Conservation (phyloP, 2,113 vertebrate genomes). For the Vulpes lagopus region DNA sequence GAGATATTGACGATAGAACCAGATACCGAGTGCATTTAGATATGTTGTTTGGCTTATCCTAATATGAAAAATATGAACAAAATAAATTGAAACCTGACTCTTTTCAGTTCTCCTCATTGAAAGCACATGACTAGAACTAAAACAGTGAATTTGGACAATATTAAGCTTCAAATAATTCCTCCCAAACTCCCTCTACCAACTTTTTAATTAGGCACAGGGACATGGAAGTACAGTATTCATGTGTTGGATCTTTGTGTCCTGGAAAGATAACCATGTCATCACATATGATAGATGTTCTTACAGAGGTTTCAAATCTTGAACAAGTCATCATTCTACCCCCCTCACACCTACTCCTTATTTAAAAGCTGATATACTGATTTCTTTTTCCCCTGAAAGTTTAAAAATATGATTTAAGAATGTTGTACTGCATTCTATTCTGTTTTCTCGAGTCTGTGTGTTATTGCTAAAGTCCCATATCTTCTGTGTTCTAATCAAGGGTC, state of each 20-base stretch:
- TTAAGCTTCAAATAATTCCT: neutral
- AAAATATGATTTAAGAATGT: neutral
- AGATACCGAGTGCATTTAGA: neutral
- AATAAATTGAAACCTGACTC: neutral
- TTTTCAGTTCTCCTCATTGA: neutral
- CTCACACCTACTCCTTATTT: neutral
- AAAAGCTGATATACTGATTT: neutral
- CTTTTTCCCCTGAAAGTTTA: slow-evolving; percentile 11
- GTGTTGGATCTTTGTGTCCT: neutral
- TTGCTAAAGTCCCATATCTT: neutral
- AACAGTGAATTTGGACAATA: neutral
- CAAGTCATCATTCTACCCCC: neutral
- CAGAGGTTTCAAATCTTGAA: neutral
- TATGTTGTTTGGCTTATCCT: neutral
- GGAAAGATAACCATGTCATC: neutral
- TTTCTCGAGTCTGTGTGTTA: neutral
- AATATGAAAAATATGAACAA: neutral
- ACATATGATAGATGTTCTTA: neutral
- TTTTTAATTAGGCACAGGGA: neutral
- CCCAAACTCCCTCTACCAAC: neutral
- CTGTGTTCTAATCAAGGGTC: neutral
- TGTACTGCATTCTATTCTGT: neutral
- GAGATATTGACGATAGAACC: neutral
- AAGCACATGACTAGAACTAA: neutral
- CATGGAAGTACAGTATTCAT: neutral